Base-by-base conservation (phyloP, 1,140 invertebrate species). In the Drosophila repleta region DNA sequence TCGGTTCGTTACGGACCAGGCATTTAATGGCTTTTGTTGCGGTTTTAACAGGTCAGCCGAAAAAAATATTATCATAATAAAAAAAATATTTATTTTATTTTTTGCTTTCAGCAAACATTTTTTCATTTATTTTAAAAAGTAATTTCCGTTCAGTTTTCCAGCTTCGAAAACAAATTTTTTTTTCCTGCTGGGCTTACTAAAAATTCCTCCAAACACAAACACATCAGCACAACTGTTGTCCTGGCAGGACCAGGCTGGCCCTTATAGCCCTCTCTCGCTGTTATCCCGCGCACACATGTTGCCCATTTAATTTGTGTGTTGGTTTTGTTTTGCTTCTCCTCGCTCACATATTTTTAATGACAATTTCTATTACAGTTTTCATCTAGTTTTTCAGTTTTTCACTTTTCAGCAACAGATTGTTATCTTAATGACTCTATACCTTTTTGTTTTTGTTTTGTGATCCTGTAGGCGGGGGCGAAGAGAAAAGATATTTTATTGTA, bases 381-480 rank as follows among this genome's bases (percentile, higher is more conserved):
- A 62, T 65, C 55, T 77, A 70, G 57, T 53, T 58, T 66, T 79
- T 57, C 71, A 60, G 58, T 75, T 73, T 58, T 82, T 69, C 41
- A 21, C 71, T 73, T 58, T 82, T 69, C 41, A 21, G 29, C 65
- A 74, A 63, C 79, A 87, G 83, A 87, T 87, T 87, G 83, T 87
- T 87, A 87, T 87, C 83, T 79, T 87, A 87, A 87, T 87, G 83
- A 87, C 83, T 87, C 69, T 83, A 88, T 87, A 83, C 83, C 76
- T 88, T 88, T 62, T 63, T 21, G 18, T 15, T 10, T 20, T 73
- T 52, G 66, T 45, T 21, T 18, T n/a, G 29, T 11, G 46, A 13
- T 0, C 5, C 29, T 3, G 37, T 13, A 15, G 4, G 15, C 13
- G 24, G 18, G 18, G 45, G 35, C 32, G 32, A 35, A 11, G 15